Percentiles rank a stretch among this genome's conserved stretches.
Conservation (phyloP, 2,888 invertebrate species). For the Papilio demoleus region DNA sequence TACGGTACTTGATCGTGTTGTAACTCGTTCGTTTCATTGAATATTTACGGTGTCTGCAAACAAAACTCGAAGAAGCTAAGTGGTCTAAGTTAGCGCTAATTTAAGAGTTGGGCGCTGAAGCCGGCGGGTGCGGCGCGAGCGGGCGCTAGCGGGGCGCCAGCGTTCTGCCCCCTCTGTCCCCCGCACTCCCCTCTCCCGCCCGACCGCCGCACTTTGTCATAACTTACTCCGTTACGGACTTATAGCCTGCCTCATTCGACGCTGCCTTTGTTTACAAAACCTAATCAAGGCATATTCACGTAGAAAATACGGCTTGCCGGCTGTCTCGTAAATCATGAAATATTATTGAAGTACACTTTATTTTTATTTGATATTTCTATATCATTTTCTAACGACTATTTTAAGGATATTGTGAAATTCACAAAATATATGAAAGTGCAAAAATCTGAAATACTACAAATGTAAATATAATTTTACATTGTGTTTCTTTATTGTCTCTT, state of each 20-base stretch:
- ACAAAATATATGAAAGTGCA: too few species aligned
- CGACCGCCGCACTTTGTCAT: constrained; percentile 73
- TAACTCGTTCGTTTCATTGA: constrained; percentile 65
- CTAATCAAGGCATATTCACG: constrained; percentile 12
- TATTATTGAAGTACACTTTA: constrained; percentile 9
- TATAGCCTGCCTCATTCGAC: constrained; percentile 53
- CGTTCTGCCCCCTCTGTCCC: constrained; percentile 42
- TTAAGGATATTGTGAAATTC: background rate
- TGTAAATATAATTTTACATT: too few species aligned
- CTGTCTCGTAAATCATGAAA: constrained; percentile 3
- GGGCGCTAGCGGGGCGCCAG: too few species aligned
- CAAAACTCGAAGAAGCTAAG: constrained; percentile 80
- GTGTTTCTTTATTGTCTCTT: too few species aligned
- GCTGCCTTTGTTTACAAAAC: constrained; percentile 64
- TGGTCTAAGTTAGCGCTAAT: constrained; percentile 80
- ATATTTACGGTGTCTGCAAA: constrained; percentile 79
- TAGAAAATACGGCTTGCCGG: constrained; percentile 4
- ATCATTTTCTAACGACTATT: background rate
- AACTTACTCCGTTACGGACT: constrained; percentile 65
- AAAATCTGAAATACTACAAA: too few species aligned
- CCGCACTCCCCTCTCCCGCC: constrained; percentile 47
- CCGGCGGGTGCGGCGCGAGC: constrained; percentile 53
- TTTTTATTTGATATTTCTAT: background rate
- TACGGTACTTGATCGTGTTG: constrained; percentile 56
- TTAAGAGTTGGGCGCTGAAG: constrained; percentile 74